These are phyloP conservation scores for Agonopterix arenella DNA, from an alignment of 2,888 invertebrate species.

Conservation along the genomic window DNA sequence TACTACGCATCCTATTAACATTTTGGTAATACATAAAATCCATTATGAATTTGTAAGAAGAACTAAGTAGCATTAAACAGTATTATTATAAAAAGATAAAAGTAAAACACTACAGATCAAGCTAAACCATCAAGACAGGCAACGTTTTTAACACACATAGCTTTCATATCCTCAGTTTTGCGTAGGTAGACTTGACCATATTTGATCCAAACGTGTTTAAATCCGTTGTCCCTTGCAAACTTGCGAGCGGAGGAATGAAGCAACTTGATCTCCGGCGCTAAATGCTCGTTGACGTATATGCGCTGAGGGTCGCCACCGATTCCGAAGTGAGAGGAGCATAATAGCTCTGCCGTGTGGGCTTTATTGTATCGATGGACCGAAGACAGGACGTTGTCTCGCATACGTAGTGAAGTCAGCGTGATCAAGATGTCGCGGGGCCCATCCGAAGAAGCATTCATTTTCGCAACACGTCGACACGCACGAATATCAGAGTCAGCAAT, in stretches of 20 bases:
- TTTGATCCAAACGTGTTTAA: not conserved
- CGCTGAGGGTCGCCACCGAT: not conserved
- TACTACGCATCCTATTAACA: not conserved
- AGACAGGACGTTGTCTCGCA: not conserved
- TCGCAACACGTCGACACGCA: not conserved
- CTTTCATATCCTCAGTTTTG: not conserved
- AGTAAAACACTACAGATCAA: not conserved
- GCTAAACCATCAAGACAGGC: not conserved
- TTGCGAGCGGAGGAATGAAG: not conserved
- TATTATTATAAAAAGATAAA: not conserved
- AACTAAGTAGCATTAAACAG: no score
- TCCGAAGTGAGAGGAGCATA: not conserved
- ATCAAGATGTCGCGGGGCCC: not conserved
- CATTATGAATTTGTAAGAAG: no score
- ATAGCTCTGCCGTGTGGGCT: not conserved
- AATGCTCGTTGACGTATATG: not conserved
- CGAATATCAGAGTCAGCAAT: not conserved
- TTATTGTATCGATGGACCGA: not conserved
- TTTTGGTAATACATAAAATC: not conserved
- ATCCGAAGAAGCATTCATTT: not conserved
- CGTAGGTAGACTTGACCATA: not conserved
- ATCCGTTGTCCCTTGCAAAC: not conserved
- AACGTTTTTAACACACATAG: not conserved
- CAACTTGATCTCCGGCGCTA: not conserved
- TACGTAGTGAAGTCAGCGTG: not conserved